Evolutionary conservation across 2,888 invertebrate genomes (phyloP), one percentile per base, ranked within the genome.

Genomic region (Leucania comma): DNA sequence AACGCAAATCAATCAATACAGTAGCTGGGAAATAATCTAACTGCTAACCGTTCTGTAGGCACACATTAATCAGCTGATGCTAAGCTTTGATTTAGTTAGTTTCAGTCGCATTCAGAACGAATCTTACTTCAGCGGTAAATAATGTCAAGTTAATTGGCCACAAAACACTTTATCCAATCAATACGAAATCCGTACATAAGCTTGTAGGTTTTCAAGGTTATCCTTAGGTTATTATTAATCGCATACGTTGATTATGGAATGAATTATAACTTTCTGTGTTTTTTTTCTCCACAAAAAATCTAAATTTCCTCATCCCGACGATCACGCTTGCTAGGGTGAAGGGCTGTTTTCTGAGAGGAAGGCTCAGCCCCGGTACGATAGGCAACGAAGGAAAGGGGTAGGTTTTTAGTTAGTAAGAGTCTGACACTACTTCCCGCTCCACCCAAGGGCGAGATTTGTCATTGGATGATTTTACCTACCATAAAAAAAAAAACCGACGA

Each of bases 271-370:
- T 48, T 78, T 80, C 78, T 85, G 78, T 81, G 70, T 83, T 82
- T 74, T 83, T 83, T 89, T 90, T 92, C 89, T 87, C 88, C 78
- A 51, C 72, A 78, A 54, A 75, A 85, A 82, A 10, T 17, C 78
- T 86, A 83, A 35, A 78, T 87, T 92, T 93, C 92, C 92, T 92
- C 72, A 75, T 81, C 26, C 57, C 50, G 68, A 62, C 56, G 57
- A 59, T 56, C 70, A 50, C 54, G n/a, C n/a, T n/a, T n/a, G n/a
- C n/a, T n/a, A n/a, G n/a, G n/a, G n/a, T n/a, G n/a, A n/a, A n/a
- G n/a, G n/a, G n/a, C n/a, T n/a, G n/a, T n/a, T n/a, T n/a, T n/a
- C n/a, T n/a, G n/a, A n/a, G n/a, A n/a, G n/a, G n/a, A n/a, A n/a
- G n/a, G n/a, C n/a, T n/a, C n/a, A n/a, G n/a, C n/a, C n/a, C n/a